Percentiles rank a stretch among this genome's conserved stretches.
Evolutionary conservation across 2,888 invertebrate genomes (phyloP).

Genomic region (Cheilosia vulpina): DNA sequence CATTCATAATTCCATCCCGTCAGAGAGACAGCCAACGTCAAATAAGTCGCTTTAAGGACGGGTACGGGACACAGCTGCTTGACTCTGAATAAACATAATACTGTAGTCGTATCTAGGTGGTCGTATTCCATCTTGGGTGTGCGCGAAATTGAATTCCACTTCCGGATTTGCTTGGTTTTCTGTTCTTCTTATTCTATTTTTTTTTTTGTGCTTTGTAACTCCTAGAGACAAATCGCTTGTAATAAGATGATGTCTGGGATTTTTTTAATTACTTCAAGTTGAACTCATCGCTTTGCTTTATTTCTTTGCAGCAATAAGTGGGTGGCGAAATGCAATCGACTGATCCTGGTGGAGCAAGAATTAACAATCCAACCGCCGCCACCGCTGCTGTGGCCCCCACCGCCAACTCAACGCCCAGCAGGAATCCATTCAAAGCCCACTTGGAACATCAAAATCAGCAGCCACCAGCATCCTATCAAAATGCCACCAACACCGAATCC

Average conservation of each 20-base stretch:
- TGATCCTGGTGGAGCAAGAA: conserved; percentile 82
- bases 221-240: conserved; percentile 48
- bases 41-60: conserved; percentile 26
- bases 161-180: conserved; percentile 26
- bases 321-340: conserved; percentile 84
- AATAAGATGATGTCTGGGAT: conserved; percentile 42
- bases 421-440: conserved; percentile 80
- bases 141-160: conserved; percentile 64
- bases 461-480: conserved; percentile 76
- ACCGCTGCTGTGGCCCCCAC: conserved; percentile 68
- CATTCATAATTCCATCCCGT: conserved; percentile 13
- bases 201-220: conserved; percentile 12
- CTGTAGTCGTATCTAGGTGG: conserved; percentile 16
- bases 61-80: conserved; percentile 14
- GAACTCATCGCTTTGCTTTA: conserved; percentile 33
- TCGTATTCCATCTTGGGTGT: conserved; percentile 31
- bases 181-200: neutral
- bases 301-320: conserved; percentile 80
- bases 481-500: conserved; percentile 78
- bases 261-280: conserved; percentile 60
- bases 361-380: conserved; percentile 73
- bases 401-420: conserved; percentile 79
- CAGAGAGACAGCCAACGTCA: conserved; percentile 12
- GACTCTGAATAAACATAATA: conserved; percentile 54
- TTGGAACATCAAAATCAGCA: conserved; percentile 75